These are phyloP conservation scores for Petrosia ficiformis DNA, from an alignment of 37 sponge, comb jelly and placozoan genomes.

Conservation along the genomic window DNA sequence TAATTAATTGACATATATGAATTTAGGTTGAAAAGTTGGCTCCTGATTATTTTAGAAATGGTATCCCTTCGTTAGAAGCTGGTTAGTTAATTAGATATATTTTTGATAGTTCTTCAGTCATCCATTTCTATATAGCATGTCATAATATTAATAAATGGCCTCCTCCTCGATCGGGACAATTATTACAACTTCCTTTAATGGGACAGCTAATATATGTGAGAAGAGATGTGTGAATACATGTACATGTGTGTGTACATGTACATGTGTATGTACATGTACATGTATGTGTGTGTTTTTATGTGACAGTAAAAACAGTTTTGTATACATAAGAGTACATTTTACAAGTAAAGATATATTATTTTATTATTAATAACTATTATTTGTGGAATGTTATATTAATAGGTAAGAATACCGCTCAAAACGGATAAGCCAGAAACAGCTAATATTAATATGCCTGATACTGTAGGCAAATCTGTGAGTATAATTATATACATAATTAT, in stretches of 20 bases:
- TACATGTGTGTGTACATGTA: too few species aligned
- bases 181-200: constrained; percentile 74
- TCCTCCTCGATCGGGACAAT: constrained; percentile 61
- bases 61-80: constrained; percentile 81
- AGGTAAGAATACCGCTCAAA: constrained; percentile 72
- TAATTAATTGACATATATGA: too few species aligned
- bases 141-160: constrained; percentile 85
- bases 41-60: constrained; percentile 87
- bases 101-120: too few species aligned
- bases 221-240: too few species aligned
- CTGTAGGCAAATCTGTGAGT: constrained; percentile 53
- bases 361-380: background rate
- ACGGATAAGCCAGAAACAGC: constrained; percentile 65
- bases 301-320: too few species aligned
- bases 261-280: too few species aligned
- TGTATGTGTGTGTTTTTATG: too few species aligned
- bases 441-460: constrained; percentile 1
- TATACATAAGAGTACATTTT: too few species aligned
- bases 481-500: too few species aligned
- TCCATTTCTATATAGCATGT: constrained; percentile 39
- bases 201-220: constrained; percentile 73
- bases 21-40: constrained; percentile 78
- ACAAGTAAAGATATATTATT: background rate
- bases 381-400: too few species aligned
- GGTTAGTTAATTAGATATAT: too few species aligned